Evolutionary conservation across 92 coral and sea anemone species (phyloP).

Genomic region (Diadumene lineata): DNA sequence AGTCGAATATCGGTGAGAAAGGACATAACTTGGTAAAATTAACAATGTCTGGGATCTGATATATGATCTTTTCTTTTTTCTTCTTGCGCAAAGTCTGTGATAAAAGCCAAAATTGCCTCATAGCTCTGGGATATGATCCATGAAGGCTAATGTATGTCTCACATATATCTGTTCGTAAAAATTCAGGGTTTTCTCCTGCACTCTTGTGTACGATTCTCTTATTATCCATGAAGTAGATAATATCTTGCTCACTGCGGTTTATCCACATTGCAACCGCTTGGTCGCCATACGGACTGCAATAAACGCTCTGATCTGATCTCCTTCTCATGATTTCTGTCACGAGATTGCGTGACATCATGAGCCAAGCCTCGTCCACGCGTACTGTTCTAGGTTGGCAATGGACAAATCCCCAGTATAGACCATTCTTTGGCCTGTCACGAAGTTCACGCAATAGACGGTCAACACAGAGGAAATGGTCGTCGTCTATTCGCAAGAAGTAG

Average conservation of each 20-base stretch:
- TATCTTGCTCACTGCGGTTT: constrained; percentile 67
- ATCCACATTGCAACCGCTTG: constrained; percentile 96
- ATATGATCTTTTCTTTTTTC: constrained; percentile 11
- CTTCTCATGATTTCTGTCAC: constrained; percentile 66
- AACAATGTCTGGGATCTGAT: constrained; percentile 52
- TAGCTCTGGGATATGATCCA: constrained; percentile 78
- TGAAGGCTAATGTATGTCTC: constrained; percentile 78
- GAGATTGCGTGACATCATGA: constrained; percentile 70
- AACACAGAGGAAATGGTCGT: constrained; percentile 92
- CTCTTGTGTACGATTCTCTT: constrained; percentile 87
- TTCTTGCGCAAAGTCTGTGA: constrained; percentile 56
- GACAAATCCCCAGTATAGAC: constrained; percentile 94
- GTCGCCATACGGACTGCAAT: constrained; percentile 91
- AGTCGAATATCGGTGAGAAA: constrained; percentile 64
- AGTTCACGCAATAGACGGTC: constrained; percentile 81
- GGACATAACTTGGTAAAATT: constrained; percentile 70
- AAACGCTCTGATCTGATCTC: constrained; percentile 56
- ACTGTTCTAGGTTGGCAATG: constrained; percentile 83
- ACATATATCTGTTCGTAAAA: constrained; percentile 57
- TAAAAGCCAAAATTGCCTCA: constrained; percentile 88
- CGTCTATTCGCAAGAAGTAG: constrained; percentile 91
- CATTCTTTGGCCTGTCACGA: constrained; percentile 57
- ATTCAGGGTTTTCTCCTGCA: constrained; percentile 85
- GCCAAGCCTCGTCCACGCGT: constrained; percentile 99
- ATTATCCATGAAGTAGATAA: constrained; percentile 94